Percentiles rank a stretch among this genome's conserved stretches.
These are phyloP conservation scores for Bombus sylvicola DNA, from an alignment of 1,140 invertebrate species.

Conservation along the genomic window DNA sequence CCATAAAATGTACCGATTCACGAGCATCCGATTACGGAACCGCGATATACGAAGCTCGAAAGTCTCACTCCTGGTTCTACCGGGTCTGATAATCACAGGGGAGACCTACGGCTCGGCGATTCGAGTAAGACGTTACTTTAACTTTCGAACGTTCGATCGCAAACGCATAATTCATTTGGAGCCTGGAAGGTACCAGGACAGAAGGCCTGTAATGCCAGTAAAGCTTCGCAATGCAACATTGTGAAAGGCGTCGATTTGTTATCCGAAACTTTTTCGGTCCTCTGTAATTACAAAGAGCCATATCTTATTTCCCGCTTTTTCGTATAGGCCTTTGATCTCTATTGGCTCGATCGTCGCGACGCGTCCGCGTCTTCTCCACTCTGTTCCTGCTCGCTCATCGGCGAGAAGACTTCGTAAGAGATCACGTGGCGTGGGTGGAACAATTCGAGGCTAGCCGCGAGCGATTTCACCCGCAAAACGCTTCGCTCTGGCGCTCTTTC, in stretches of 20 bases:
- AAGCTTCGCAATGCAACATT: conserved; percentile 5
- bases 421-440: conserved; percentile 44
- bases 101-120: conserved; percentile 14
- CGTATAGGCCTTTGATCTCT: not conserved
- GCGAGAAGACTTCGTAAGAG: not conserved
- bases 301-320: conserved; percentile 13
- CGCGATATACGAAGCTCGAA: conserved; percentile 27
- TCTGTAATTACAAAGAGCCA: conserved; percentile 53
- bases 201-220: conserved; percentile 24
- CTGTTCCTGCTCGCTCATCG: conserved; percentile 6
- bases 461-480: conserved; percentile 39
- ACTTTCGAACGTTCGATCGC: conserved; percentile 54
- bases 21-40: conserved; percentile 33
- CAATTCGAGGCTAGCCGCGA: conserved; percentile 54
- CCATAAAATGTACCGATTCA: conserved; percentile 42
- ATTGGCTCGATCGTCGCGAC: not conserved
- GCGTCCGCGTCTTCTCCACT: not conserved
- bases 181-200: conserved; percentile 50
- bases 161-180: conserved; percentile 59
- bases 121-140: conserved; percentile 55
- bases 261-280: conserved; percentile 36
- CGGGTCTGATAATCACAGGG: conserved; percentile 51
- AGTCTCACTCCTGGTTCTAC: conserved; percentile 34
- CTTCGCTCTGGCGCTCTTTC: conserved; percentile 30
- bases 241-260: conserved; percentile 3